Evolutionary conservation across 2,113 vertebrate species (phyloP), one percentile per base, ranked within the genome.

Genomic region (Catharus minimus): DNA sequence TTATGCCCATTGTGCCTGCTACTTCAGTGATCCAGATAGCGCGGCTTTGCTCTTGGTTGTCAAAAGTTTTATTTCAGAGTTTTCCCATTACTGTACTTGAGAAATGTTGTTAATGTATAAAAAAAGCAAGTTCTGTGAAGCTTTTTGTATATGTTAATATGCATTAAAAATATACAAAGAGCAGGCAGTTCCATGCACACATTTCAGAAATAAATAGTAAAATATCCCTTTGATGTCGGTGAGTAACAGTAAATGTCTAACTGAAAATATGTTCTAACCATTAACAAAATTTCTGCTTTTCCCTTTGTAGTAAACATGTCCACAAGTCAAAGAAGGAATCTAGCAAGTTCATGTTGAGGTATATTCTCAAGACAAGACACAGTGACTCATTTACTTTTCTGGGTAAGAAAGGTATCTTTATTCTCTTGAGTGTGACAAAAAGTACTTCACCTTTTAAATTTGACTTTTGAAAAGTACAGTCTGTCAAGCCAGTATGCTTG

Each of bases 271-370:
- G 33, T 27, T 92, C 43, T 47, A 56, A 52, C 18, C 41, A 62
- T 73, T 92, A 92, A 91, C 43, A 81, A 71, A 74, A 73, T 82
- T 85, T 82, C 21, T 39, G 1, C 52, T 86, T 91, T 85, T 82
- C 17, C 79, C 47, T 83, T 82, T 87, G 9, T 69, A 96, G 94
- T 90, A 89, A 95, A 73, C 89, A 93, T 95, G 95, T 82, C 89
- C 22, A 14, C 50, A 73, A 72, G 67, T 93, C 75, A 13, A 73
- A 86, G 66, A 55, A 90, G 69, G 66, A 76, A 73, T 85, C 67
- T 72, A 13, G 55, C 60, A 85, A 82, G 77, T 87, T 93, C 75
- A 60, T 46, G 62, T 73, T 96, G 95, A 94, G 71, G 47, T 87
- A 13, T 90, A 73, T 23, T 89, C 81, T 66, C 44, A 84, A 94